Conservation (phyloP, 2,797 vertebrate species). For the Manis javanica region DNA sequence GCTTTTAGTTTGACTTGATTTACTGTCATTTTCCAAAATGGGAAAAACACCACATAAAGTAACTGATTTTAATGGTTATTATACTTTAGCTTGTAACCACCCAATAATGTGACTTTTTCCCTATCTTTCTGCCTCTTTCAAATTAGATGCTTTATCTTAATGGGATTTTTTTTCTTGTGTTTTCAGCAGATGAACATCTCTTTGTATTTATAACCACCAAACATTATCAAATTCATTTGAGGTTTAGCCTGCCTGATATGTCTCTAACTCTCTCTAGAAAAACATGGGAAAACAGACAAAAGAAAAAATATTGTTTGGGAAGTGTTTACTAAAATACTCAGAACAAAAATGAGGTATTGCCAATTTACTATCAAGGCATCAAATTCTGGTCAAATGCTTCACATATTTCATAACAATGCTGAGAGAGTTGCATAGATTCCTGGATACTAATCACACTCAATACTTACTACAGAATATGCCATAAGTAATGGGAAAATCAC, state of each 20-base stretch:
- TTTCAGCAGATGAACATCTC: conserved; percentile 74
- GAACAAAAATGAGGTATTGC: not conserved
- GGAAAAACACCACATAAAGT: conserved; percentile 14
- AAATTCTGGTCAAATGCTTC: not conserved
- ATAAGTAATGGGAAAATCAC: not conserved
- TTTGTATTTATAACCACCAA: conserved; percentile 69
- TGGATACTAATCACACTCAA: not conserved
- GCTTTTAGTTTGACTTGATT: conserved; percentile 58
- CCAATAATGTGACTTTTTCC: conserved; percentile 34
- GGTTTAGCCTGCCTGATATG: conserved; percentile 44
- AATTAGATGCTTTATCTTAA: conserved; percentile 79
- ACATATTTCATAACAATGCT: not conserved
- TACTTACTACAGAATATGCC: not conserved
- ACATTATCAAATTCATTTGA: conserved; percentile 77
- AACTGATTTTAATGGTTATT: conserved; percentile 70
- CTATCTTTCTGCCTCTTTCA: conserved; percentile 68
- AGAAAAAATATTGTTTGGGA: not conserved
- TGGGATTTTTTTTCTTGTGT: conserved; percentile 62
- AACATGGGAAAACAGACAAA: not conserved
- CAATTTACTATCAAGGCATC: not conserved
- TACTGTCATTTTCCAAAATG: conserved; percentile 64
- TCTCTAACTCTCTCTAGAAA: conserved; percentile 39
- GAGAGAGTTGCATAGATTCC: not conserved
- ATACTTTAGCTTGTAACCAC: conserved; percentile 53
- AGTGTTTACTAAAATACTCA: conserved; percentile 27